Conservation (phyloP, 2,888 invertebrate species). For the Cryptocephalus primarius region DNA sequence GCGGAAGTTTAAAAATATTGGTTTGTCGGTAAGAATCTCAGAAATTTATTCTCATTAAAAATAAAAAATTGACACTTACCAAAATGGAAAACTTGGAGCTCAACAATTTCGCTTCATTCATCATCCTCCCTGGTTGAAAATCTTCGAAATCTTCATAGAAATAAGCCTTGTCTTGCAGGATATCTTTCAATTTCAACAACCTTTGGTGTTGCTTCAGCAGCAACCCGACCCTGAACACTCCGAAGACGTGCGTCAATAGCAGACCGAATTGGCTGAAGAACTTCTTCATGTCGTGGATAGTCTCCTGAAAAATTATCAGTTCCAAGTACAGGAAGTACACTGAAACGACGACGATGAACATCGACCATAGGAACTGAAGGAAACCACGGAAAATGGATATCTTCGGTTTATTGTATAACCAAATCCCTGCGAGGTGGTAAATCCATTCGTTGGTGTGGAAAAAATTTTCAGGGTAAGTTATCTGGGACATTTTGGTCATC, state of each 20-base stretch:
- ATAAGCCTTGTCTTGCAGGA: conserved; percentile 4
- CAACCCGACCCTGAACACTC: conserved; percentile 1
- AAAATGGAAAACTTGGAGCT: neutral
- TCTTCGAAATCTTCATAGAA: conserved; percentile 3
- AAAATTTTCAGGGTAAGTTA: conserved; percentile 1
- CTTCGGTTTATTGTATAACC: neutral
- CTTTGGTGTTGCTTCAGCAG: conserved; percentile 1
- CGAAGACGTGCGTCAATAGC: conserved; percentile 4
- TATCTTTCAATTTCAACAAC: conserved; percentile 1
- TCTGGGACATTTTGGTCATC: neutral
- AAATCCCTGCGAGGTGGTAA: neutral
- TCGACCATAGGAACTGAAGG: neutral
- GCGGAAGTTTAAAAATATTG: too few relatives aligned
- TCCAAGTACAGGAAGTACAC: conserved; percentile 1
- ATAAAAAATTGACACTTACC: too few relatives aligned
- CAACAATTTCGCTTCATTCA: conserved; percentile 2
- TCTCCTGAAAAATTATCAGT: conserved; percentile 3
- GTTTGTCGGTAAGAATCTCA: too few relatives aligned
- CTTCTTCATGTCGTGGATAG: conserved; percentile 2
- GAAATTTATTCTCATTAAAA: too few relatives aligned
- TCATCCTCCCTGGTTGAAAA: conserved; percentile 3
- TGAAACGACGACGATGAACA: neutral
- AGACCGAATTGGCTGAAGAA: conserved; percentile 6
- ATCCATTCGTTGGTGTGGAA: conserved; percentile 1
- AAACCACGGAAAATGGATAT: neutral